Evolutionary conservation across 2,888 invertebrate species (phyloP).

Genomic region (Carterocephalus palaemon): DNA sequence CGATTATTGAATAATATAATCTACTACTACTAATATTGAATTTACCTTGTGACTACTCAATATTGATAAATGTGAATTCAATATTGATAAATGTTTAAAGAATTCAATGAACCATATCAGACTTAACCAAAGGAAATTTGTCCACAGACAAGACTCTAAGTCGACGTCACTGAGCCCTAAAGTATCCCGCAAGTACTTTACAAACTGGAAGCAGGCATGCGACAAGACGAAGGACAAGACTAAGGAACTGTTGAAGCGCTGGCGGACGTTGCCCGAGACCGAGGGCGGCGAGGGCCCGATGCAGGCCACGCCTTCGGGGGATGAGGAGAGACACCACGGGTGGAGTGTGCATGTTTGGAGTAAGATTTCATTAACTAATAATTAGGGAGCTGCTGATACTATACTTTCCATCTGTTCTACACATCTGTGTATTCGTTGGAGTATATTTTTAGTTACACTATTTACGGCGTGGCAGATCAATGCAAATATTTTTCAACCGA

Average conservation of each 20-base stretch:
- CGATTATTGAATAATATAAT: too few species aligned
- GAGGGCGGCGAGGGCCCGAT: slow-evolving; percentile 58
- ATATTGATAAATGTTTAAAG: too few species aligned
- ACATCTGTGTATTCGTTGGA: neutral
- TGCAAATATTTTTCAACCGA: neutral
- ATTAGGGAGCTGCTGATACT: slow-evolving; percentile 27
- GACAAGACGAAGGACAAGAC: slow-evolving; percentile 87
- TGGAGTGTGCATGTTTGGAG: slow-evolving; percentile 90
- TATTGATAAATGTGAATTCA: too few species aligned
- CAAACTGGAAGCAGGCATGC: slow-evolving; percentile 87
- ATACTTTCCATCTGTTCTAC: neutral
- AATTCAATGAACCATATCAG: too few species aligned
- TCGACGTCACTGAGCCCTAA: slow-evolving; percentile 69
- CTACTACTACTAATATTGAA: too few species aligned
- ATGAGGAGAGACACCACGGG: slow-evolving; percentile 76
- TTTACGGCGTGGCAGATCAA: neutral
- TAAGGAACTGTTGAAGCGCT: slow-evolving; percentile 84
- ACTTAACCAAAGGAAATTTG: too few species aligned
- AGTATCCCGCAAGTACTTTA: slow-evolving; percentile 84
- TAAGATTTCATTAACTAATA: slow-evolving; percentile 56
- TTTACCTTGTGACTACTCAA: too few species aligned
- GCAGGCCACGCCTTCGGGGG: slow-evolving; percentile 55
- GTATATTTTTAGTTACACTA: neutral
- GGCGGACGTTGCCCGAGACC: slow-evolving; percentile 83
- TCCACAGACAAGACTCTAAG: slow-evolving; percentile 68